Base-by-base conservation (phyloP, 1,140 invertebrate genomes). In the Tetragonula clypearis region DNA sequence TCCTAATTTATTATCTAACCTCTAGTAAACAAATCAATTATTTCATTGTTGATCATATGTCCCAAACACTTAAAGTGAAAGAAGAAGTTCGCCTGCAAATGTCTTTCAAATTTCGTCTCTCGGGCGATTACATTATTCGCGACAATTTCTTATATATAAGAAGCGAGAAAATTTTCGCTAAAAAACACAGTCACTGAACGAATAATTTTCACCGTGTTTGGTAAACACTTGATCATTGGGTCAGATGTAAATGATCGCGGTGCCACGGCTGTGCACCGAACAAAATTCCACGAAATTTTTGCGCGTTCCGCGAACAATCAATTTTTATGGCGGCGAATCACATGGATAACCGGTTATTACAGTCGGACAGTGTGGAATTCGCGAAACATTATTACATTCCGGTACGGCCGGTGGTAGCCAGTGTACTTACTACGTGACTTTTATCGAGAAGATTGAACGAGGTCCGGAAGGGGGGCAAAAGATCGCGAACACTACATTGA, bases 321-420 rank as follows among this genome's bases (percentile, higher is more conserved):
- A 79, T 62, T 79, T 65, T 35, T 53, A 62, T 11, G 35, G n/a
- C 23, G 23, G 5, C 2, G 69, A 35, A 26, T 19, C 17, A 1
- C 19, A 19, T 49, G 68, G 35, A 71, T 55, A 53, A 9, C 58
- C 69, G 15, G 56, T 74, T 82, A 82, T 82, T 82, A 74, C 79
- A 60, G 23, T 35, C 79, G 55, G 35, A 55, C 53, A 53, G 55
- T 53, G 55, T 19, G 23, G 9, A 72, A 60, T n/a, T 19, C 8
- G 26, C 21, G 79, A 62, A 82, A 82, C 58, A 74, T 82, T 82
- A 58, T 74, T 74, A 65, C 62, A 74, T 41, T 21, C 60, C 23
- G 60, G 11, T 41, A 8, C 41, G 0, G 3, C 4, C 60, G 60
- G 60, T 23, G 60, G 60, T 62, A 5, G 35, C 35, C 41, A 41